A percentile compares a stretch with the other conserved stretches of the same genome.
Conservation (phyloP, 2,113 vertebrate species). For the Dryoscopus gambensis region DNA sequence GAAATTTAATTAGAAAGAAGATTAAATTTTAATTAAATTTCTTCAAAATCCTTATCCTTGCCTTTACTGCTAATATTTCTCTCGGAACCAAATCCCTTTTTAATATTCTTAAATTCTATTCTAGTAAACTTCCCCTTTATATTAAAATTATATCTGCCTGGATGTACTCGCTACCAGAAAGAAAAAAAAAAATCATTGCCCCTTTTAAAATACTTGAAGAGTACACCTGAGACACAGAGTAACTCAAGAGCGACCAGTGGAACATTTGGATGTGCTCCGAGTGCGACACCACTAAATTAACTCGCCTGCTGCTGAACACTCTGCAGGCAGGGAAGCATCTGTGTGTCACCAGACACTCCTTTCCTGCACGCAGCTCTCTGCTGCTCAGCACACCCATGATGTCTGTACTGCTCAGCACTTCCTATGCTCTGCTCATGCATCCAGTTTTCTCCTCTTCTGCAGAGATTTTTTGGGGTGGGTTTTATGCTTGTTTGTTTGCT, state of each 20-base stretch:
- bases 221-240: constrained; percentile 63
- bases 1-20: constrained; percentile 84
- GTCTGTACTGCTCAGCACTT: background rate
- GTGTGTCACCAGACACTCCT: background rate
- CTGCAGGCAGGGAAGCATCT: background rate
- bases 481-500: no score
- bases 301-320: background rate
- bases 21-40: constrained; percentile 87
- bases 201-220: constrained; percentile 74
- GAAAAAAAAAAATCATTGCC: constrained; percentile 68
- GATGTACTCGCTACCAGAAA: constrained; percentile 64
- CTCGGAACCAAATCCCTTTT: constrained; percentile 80
- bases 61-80: constrained; percentile 81
- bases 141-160: constrained; percentile 77
- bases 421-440: background rate
- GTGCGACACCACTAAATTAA: background rate
- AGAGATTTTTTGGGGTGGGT: background rate
- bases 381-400: background rate
- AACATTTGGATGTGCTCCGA: constrained; percentile 12
- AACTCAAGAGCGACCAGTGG: constrained; percentile 40
- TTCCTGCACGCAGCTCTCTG: background rate
- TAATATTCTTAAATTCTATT: constrained; percentile 84
- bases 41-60: constrained; percentile 78
- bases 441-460: background rate
- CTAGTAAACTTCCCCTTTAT: constrained; percentile 74